phyloP scores from a whole-genome alignment of 2,888 invertebrate genomes.

The Ernsta delagoae region DNA sequence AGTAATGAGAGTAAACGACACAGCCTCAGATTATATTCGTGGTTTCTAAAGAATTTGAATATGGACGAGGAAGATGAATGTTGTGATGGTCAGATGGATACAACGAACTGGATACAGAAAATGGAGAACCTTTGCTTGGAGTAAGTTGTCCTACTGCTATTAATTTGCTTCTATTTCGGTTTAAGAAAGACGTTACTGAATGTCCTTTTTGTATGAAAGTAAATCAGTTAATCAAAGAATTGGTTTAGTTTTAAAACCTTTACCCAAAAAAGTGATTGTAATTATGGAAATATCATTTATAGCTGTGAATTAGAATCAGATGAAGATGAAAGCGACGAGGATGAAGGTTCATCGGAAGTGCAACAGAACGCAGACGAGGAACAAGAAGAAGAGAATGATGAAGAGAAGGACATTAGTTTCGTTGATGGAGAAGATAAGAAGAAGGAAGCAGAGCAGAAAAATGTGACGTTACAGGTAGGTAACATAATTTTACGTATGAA shows the following conservation, averaged over 20 bases:
- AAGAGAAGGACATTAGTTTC: conserved; percentile 64
- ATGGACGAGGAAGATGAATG: conserved; percentile 84
- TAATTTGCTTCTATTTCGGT: no score
- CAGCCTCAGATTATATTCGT: conserved; percentile 75
- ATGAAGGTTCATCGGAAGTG: conserved; percentile 68
- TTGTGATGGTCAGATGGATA: neutral
- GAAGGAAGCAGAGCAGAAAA: conserved; percentile 62
- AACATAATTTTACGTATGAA: no score
- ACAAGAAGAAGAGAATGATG: conserved; percentile 51
- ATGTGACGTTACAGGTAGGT: conserved; percentile 69
- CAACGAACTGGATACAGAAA: neutral
- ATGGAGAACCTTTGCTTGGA: neutral
- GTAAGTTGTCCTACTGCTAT: neutral
- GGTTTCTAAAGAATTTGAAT: conserved; percentile 69
- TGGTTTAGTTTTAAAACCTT: no score
- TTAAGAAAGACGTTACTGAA: no score
- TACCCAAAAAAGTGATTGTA: no score
- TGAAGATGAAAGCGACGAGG: conserved; percentile 67
- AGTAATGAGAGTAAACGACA: conserved; percentile 62
- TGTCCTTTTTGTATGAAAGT: no score
- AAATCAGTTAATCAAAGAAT: no score
- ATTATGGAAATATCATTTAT: neutral
- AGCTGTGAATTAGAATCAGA: conserved; percentile 71
- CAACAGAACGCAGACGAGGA: conserved; percentile 68
- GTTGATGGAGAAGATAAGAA: conserved; percentile 61